A percentile compares a stretch with the other conserved stretches of the same genome.
Evolutionary conservation across 35 echinoderm and acorn worm genomes (phyloP).

Genomic region (Apostichopus japonicus): DNA sequence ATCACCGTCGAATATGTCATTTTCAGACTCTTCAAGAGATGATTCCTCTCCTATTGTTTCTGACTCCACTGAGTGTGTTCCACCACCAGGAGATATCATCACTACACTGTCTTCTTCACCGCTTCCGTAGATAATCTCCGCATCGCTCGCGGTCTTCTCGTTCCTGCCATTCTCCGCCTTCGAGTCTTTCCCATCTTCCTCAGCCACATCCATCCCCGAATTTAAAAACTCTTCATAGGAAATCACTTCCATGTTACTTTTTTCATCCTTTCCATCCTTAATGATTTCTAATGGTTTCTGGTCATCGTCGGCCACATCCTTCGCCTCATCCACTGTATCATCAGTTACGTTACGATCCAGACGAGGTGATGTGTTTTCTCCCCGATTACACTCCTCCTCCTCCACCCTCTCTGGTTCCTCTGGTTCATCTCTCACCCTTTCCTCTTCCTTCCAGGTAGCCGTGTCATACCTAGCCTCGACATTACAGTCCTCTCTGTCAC

Average conservation of each 20-base stretch:
- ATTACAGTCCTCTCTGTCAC: background rate
- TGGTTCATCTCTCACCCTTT: background rate
- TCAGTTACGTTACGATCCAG: background rate
- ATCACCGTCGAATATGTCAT: background rate
- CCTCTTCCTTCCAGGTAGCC: background rate
- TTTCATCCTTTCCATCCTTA: background rate
- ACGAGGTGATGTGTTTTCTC: background rate
- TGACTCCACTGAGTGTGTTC: background rate
- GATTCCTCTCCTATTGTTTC: background rate
- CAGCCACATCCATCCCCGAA: background rate
- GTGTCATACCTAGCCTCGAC: background rate
- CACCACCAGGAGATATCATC: slow-evolving; percentile 14
- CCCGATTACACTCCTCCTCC: background rate
- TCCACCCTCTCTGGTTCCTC: background rate
- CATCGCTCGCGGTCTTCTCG: background rate
- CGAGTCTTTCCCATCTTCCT: background rate
- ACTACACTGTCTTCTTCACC: slow-evolving; percentile 4
- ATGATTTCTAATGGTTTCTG: background rate
- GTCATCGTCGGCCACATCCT: background rate
- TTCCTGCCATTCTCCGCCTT: background rate
- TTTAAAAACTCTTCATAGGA: slow-evolving; percentile 52
- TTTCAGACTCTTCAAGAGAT: background rate
- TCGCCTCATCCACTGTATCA: background rate
- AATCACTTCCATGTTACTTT: background rate
- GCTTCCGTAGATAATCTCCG: background rate